Percentiles rank a stretch among this genome's conserved stretches.
Evolutionary conservation across 2,888 invertebrate species (phyloP).

Genomic region (Euproctis similis): DNA sequence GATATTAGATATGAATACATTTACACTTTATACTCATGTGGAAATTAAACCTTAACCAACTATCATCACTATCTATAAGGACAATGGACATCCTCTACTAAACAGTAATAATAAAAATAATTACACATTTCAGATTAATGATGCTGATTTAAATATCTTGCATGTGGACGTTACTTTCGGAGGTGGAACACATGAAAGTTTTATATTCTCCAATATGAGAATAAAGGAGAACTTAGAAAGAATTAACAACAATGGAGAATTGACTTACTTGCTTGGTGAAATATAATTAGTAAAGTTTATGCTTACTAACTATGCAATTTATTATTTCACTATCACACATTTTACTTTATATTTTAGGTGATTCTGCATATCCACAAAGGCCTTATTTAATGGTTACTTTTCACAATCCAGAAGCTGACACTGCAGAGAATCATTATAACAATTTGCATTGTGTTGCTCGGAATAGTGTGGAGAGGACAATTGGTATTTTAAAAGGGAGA

Average conservation of each 20-base stretch:
- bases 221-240: too few relatives aligned
- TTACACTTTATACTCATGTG: too few relatives aligned
- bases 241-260: background rate
- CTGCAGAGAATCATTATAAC: background rate
- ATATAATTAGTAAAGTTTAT: too few relatives aligned
- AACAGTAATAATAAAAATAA: too few relatives aligned
- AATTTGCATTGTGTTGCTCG: background rate
- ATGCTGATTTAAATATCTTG: slow-evolving; percentile 4
- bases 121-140: slow-evolving; percentile 3
- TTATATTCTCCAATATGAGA: slow-evolving; percentile 1
- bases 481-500: background rate
- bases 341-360: too few relatives aligned
- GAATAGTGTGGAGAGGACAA: background rate
- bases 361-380: background rate
- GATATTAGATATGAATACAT: too few relatives aligned
- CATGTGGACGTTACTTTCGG: slow-evolving; percentile 7
- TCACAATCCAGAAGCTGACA: background rate
- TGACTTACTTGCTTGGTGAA: slow-evolving; percentile 1
- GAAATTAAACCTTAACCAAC: too few relatives aligned
- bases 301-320: too few relatives aligned
- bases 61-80: too few relatives aligned
- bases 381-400: background rate
- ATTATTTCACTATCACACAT: too few relatives aligned
- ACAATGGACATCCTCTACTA: too few relatives aligned
- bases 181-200: slow-evolving; percentile 6